Evolutionary conservation across 2,888 invertebrate genomes (phyloP), one percentile per base, ranked within the genome.

Genomic region (Pandemis corylana): DNA sequence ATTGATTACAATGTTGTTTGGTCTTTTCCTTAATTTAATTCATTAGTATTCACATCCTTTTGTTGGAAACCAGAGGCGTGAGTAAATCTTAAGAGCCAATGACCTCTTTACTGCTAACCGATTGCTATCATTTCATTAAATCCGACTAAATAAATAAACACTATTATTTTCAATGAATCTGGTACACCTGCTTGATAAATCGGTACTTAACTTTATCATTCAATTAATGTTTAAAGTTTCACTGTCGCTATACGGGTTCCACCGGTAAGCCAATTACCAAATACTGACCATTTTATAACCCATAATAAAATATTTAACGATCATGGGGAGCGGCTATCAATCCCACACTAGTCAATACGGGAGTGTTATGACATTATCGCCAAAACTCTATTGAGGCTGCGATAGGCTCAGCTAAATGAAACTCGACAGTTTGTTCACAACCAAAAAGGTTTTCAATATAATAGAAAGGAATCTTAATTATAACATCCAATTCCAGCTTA

Each of bases 1-100:
- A n/a, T 59, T 42, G 6, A 66, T 75, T 63, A 56, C 46, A 71
- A 67, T 46, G 49, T 51, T 67, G 44, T 51, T 74, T 74, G 59
- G 63, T 70, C 20, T 65, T 68, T 69, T 68, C 67, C 64, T 63
- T 70, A 62, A 73, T 59, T 70, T n/a, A 66, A 63, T 68, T 44
- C 56, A 72, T 71, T 74, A 51, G 56, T 68, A 71, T 67, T 71
- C 70, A 65, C 56, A 72, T 75, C 67, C 74, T 78, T 77, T 76
- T 75, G 68, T 78, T 67, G 42, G 62, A 76, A 77, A 72, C 67
- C 76, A 72, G 73, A 75, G 68, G 76, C 77, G 72, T 76, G 76
- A 68, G 77, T 76, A 75, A 75, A 68, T 72, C 72, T 41, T 20
- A 44, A 65, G 20, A 62, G 72, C 69, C 72, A 66, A 76, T 59